phyloP scores from a whole-genome alignment of 2,888 invertebrate genomes.

The Thecophora atra region DNA sequence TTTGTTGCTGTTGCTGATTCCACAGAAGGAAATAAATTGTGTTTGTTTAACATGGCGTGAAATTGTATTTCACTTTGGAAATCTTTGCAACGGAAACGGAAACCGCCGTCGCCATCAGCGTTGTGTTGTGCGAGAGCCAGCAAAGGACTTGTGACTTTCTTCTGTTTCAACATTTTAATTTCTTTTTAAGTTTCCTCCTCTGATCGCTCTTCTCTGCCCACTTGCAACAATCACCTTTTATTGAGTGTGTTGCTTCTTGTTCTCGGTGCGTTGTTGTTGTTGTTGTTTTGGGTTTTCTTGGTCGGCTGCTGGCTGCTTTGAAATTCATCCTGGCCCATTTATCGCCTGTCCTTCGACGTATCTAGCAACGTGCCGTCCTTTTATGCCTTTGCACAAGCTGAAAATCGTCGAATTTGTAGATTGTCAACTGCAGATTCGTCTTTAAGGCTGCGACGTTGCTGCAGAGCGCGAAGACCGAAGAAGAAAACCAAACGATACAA shows the following conservation, averaged over 20 bases:
- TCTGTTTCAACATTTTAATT: conserved; percentile 30
- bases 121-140: not conserved
- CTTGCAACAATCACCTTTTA: conserved; percentile 4
- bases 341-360: not conserved
- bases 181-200: conserved; percentile 25
- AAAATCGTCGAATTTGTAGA: conserved; percentile 40
- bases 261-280: conserved; percentile 36
- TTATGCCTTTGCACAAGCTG: conserved; percentile 10
- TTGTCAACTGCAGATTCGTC: conserved; percentile 44
- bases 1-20: conserved; percentile 7
- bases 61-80: conserved; percentile 62
- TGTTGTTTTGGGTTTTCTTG: conserved; percentile 36
- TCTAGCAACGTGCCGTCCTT: not conserved
- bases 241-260: not conserved
- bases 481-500: not conserved
- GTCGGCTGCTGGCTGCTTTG: conserved; percentile 3
- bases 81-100: conserved; percentile 30
- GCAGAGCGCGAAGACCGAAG: conserved; percentile 5
- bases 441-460: not conserved
- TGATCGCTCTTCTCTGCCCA: not conserved
- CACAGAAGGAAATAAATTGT: conserved; percentile 28
- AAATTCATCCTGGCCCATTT: conserved; percentile 19
- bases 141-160: conserved; percentile 30
- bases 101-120: conserved; percentile 18
- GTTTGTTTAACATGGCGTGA: conserved; percentile 63